Evolutionary conservation across 2,113 vertebrate genomes (phyloP).

Genomic region (Brachypodius melanocephalos): DNA sequence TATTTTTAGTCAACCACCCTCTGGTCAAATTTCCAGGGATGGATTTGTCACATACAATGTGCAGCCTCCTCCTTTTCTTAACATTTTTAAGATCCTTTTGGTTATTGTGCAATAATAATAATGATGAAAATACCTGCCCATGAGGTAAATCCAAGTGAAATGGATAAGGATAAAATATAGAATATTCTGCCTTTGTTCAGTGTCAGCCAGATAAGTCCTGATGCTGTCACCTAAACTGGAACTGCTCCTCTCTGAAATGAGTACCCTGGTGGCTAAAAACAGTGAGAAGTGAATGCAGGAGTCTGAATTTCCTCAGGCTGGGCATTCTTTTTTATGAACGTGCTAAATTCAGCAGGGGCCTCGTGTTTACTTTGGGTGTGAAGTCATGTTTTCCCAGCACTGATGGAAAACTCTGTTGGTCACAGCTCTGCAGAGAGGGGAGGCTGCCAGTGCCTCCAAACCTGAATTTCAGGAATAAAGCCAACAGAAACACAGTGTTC

Average conservation of each 20-base stretch:
- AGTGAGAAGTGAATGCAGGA: not conserved
- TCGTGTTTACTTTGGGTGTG: slow-evolving; percentile 7
- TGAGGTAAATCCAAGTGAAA: not conserved
- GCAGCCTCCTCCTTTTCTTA: not conserved
- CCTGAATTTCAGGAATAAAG: slow-evolving; percentile 1
- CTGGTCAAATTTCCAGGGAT: not conserved
- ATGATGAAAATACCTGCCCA: not conserved
- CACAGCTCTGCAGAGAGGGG: not conserved
- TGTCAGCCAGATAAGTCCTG: not conserved
- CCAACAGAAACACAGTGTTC: not conserved
- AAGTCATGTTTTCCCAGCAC: slow-evolving; percentile 16
- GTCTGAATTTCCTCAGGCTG: not conserved
- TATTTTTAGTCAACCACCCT: not conserved
- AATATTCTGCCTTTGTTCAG: not conserved
- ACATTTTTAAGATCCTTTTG: not conserved
- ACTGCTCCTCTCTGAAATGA: not conserved
- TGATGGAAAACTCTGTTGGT: not conserved
- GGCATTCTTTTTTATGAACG: not conserved
- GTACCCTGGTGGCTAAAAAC: not conserved
- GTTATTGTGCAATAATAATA: not conserved
- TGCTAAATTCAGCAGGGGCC: slow-evolving; percentile 8
- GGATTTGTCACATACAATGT: not conserved
- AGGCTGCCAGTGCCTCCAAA: not conserved
- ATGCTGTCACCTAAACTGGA: not conserved
- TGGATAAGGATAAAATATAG: not conserved